Evolutionary conservation across 1,140 invertebrate genomes (phyloP).

Genomic region (Heliconius himera): DNA sequence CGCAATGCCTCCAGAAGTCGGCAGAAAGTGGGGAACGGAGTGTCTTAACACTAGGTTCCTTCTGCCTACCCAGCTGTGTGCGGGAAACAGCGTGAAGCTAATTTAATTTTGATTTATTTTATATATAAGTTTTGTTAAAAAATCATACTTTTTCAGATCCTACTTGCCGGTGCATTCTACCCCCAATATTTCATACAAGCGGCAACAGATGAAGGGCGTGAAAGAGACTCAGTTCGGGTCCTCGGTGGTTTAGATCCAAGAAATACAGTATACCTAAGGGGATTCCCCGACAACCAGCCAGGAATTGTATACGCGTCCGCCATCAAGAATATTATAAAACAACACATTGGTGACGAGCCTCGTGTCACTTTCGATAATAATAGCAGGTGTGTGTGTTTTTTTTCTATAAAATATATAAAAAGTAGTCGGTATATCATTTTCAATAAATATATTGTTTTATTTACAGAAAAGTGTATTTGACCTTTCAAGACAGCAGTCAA

Average conservation of each 20-base stretch:
- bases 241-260: slow-evolving; percentile 88
- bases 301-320: slow-evolving; percentile 85
- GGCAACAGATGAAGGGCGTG: slow-evolving; percentile 79
- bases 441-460: background rate
- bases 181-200: slow-evolving; percentile 92
- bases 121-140: too few species aligned
- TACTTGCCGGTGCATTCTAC: slow-evolving; percentile 93
- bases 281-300: slow-evolving; percentile 86
- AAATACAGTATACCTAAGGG: slow-evolving; percentile 88
- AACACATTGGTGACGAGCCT: slow-evolving; percentile 76
- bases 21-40: too few species aligned
- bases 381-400: slow-evolving; percentile 69
- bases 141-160: slow-evolving; percentile 78
- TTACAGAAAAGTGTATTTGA: slow-evolving; percentile 74
- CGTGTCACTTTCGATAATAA: slow-evolving; percentile 84
- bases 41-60: too few species aligned
- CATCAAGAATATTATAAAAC: slow-evolving; percentile 82
- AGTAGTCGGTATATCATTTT: too few species aligned
- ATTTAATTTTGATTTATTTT: too few species aligned
- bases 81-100: too few species aligned
- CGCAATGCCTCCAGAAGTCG: too few species aligned
- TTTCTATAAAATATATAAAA: background rate
- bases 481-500: slow-evolving; percentile 54
- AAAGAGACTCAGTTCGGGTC: slow-evolving; percentile 83
- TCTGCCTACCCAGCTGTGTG: too few species aligned